Base-by-base conservation (phyloP, 2,113 vertebrate species). In the Penelope pileata region DNA sequence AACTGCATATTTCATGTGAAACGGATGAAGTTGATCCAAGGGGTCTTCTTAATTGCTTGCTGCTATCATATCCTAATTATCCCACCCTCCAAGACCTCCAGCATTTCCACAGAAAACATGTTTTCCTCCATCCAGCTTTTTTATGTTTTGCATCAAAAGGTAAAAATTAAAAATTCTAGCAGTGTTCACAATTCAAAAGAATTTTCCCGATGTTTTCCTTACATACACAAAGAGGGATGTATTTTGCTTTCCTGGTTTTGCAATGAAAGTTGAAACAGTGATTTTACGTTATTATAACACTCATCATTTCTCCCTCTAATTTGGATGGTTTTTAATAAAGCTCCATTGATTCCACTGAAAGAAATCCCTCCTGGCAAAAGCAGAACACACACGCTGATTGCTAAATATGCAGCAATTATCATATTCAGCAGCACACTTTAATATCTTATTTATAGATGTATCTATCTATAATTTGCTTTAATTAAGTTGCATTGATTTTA, bases 401-500 rank as follows among this genome's bases (percentile, higher is more conserved):
- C 98, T 98, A 98, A 98, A 98, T 98, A 98, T 96, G 98, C 97
- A 91, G 98, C 98, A 98, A 98, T 98, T 98, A 98, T 96, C 98
- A 98, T 98, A 98, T 98, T 98, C 97, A 98, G 97, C 97, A 95
- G 98, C 97, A 51, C 93, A 98, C 98, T 98, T 98, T 98, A 98
- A 98, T 98, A 98, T 98, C 98, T 98, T 98, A 98, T 98, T 98
- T 98, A 98, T 98, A 98, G 98, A 98, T 97, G 97, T 98, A 98
- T 98, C 98, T 98, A 98, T 98, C 98, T 98, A 98, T 98, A 98
- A 98, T 99, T 98, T 98, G 97, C 98, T 98, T 98, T 98, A 99
- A 99, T 98, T 98, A 98, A 98, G 97, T 98, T 98, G 98, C 98
- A 98, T 98, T 98, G 98, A 98, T 98, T 98, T 98, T 98, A 98